Percentiles rank a stretch among this genome's conserved stretches.
These are phyloP conservation scores for Heliconius congener DNA, from an alignment of 1,140 invertebrate genomes.

Conservation along the genomic window DNA sequence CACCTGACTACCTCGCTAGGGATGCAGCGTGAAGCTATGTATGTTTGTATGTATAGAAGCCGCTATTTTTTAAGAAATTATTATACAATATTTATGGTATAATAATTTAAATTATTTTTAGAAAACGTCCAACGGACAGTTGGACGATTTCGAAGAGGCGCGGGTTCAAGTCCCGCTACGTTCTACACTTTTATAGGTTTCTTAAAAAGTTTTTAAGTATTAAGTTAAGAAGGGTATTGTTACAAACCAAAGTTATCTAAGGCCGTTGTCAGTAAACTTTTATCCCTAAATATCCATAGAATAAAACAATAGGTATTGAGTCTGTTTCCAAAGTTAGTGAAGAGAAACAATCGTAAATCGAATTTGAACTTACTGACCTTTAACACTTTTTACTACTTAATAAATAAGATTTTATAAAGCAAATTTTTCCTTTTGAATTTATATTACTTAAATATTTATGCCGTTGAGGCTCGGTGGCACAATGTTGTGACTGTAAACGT, in stretches of 20 bases:
- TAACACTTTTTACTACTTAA: neutral
- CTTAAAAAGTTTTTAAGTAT: too few relatives aligned
- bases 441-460: neutral
- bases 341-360: conserved; percentile 10
- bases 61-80: too few relatives aligned
- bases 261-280: neutral
- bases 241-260: conserved; percentile 11
- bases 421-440: neutral
- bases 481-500: neutral
- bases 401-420: neutral
- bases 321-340: neutral
- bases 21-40: too few relatives aligned
- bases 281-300: conserved; percentile 6
- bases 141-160: too few relatives aligned
- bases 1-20: too few relatives aligned
- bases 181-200: too few relatives aligned
- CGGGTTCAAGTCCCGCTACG: too few relatives aligned
- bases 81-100: too few relatives aligned
- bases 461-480: too few relatives aligned
- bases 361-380: conserved; percentile 9
- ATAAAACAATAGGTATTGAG: neutral
- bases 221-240: conserved; percentile 21
- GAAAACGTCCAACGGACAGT: too few relatives aligned
- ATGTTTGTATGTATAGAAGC: too few relatives aligned
- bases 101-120: too few relatives aligned